A percentile compares a stretch with the other conserved stretches of the same genome.
phyloP scores from a whole-genome alignment of 2,888 invertebrate genomes.

The Abscondita cerata region DNA sequence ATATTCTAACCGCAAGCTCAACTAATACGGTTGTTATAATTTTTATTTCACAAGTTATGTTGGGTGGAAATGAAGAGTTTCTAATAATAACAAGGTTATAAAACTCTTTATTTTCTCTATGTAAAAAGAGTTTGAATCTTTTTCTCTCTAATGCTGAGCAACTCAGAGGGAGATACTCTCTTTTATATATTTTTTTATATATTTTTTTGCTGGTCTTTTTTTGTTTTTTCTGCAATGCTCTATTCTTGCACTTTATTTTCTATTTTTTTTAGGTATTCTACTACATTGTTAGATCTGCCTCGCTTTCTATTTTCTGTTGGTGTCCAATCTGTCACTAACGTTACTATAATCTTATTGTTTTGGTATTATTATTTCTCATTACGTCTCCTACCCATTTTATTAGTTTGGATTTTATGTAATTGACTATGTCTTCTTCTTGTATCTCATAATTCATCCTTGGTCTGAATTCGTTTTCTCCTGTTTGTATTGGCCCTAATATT shows the following conservation, averaged over 20 bases:
- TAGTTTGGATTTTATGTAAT: neutral
- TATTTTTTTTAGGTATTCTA: neutral
- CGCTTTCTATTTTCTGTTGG: neutral
- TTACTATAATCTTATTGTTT: neutral
- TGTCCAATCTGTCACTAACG: neutral
- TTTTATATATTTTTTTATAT: neutral
- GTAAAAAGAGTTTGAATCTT: no score
- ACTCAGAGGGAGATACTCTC: no score
- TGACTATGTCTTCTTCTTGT: neutral
- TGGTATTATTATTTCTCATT: neutral
- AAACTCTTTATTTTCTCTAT: no score
- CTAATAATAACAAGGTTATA: no score
- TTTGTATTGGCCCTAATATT: neutral
- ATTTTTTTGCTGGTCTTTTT: constrained; percentile 1
- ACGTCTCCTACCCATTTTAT: neutral
- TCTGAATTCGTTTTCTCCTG: neutral
- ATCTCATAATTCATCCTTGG: neutral
- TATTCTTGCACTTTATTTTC: neutral
- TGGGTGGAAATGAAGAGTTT: no score
- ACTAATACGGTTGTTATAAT: no score
- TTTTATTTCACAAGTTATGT: no score
- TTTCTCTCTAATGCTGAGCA: no score
- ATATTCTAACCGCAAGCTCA: no score
- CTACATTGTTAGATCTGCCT: neutral
- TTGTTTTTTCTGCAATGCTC: constrained; percentile 1